phyloP scores from a whole-genome alignment of 2,113 vertebrate species.

The Channa maculata region DNA sequence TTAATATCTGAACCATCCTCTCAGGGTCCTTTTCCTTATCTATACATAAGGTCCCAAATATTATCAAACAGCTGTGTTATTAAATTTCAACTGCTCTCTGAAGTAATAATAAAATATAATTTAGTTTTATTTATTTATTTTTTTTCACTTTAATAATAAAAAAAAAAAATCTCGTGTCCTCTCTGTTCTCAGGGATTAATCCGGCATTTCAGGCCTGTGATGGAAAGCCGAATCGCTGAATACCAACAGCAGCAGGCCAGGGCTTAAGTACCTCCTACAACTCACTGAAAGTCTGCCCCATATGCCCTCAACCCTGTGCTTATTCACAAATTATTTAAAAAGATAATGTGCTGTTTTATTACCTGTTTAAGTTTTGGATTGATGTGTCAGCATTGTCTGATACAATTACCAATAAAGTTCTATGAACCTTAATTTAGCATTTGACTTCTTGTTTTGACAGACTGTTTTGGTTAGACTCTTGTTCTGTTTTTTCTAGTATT shows the following conservation, averaged over 20 bases:
- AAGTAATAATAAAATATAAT: too few relatives aligned
- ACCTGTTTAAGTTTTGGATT: constrained; percentile 29
- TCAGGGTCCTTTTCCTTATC: too few relatives aligned
- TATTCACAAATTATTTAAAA: constrained; percentile 75
- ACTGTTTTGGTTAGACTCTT: neutral
- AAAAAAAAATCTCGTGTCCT: neutral
- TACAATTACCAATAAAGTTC: constrained; percentile 73
- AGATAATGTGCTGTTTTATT: constrained; percentile 40
- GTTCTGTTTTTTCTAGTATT: neutral
- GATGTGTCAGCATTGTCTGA: constrained; percentile 53
- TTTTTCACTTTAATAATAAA: too few relatives aligned
- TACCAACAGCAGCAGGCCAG: constrained; percentile 78
- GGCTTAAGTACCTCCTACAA: constrained; percentile 51
- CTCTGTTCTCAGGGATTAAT: constrained; percentile 81
- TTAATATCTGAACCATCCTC: too few relatives aligned
- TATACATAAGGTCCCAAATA: too few relatives aligned
- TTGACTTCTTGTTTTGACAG: neutral
- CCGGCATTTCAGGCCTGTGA: constrained; percentile 84
- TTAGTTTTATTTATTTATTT: too few relatives aligned
- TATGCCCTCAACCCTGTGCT: constrained; percentile 4
- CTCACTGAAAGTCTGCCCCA: constrained; percentile 7
- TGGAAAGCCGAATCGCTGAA: constrained; percentile 82
- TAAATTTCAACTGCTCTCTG: too few relatives aligned
- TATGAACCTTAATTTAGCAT: constrained; percentile 43
- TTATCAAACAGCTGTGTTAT: too few relatives aligned